phyloP scores from a whole-genome alignment of 2,888 invertebrate genomes.

The Synanthedon tipuliformis region DNA sequence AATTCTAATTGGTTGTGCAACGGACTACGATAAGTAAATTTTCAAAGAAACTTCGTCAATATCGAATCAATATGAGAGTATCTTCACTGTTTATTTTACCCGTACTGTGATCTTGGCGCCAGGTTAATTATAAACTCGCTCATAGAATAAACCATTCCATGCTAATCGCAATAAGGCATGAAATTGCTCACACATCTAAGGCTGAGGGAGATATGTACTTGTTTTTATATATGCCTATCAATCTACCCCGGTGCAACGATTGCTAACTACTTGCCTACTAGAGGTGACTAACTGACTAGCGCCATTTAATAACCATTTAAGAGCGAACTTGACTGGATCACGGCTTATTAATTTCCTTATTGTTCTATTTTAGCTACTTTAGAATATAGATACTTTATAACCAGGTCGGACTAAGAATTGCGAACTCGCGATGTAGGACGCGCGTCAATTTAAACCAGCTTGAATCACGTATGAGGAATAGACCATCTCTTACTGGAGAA shows the following conservation, averaged over 20 bases:
- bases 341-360: too few relatives aligned
- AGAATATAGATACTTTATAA: too few relatives aligned
- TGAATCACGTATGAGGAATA: conserved; percentile 48
- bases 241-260: not conserved
- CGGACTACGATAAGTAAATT: too few relatives aligned
- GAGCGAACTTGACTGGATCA: not conserved
- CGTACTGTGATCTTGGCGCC: conserved; percentile 22
- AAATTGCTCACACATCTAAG: conserved; percentile 24
- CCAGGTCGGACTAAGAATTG: too few relatives aligned
- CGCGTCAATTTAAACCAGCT: conserved; percentile 48
- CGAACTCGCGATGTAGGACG: conserved; percentile 18
- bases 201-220: not conserved
- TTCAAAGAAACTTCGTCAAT: too few relatives aligned
- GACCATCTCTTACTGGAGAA: conserved; percentile 45
- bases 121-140: conserved; percentile 50
- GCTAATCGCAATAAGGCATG: conserved; percentile 37
- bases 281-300: not conserved
- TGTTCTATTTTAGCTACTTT: too few relatives aligned
- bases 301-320: not conserved
- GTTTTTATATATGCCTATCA: not conserved
- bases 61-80: too few relatives aligned
- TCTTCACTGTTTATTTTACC: not conserved
- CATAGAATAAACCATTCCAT: conserved; percentile 41
- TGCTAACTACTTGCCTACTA: not conserved
- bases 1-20: too few relatives aligned